These are phyloP conservation scores for Aphaenogaster ashmeadi DNA, from an alignment of 1,140 invertebrate species.

Conservation along the genomic window DNA sequence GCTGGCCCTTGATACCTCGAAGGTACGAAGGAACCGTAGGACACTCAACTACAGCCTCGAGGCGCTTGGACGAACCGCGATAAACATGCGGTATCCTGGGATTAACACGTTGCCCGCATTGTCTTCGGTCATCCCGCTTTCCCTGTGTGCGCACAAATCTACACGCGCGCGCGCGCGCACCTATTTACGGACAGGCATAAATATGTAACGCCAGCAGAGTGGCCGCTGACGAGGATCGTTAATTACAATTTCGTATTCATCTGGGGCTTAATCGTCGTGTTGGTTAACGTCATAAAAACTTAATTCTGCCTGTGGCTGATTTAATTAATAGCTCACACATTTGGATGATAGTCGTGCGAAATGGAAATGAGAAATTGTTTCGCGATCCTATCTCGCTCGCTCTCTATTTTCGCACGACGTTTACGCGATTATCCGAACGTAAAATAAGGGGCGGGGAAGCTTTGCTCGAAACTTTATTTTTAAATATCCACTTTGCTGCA, in stretches of 20 bases:
- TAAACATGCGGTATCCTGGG: constrained; percentile 73
- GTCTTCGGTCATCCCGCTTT: constrained; percentile 55
- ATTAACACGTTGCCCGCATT: constrained; percentile 75
- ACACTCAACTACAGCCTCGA: constrained; percentile 49
- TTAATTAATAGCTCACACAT: constrained; percentile 18
- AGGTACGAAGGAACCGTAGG: constrained; percentile 15
- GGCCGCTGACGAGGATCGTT: constrained; percentile 42
- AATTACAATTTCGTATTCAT: constrained; percentile 47
- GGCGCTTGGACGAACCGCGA: constrained; percentile 63
- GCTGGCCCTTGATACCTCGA: constrained; percentile 33
- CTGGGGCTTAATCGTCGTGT: constrained; percentile 13
- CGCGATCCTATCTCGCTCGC: background rate
- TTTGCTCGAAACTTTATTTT: constrained; percentile 28
- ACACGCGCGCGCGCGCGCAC: background rate
- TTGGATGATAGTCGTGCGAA: background rate
- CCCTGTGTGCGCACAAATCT: background rate
- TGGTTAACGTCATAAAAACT: constrained; percentile 29
- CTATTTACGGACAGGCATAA: constrained; percentile 22
- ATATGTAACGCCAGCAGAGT: constrained; percentile 23
- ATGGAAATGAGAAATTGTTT: background rate
- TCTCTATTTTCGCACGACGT: background rate
- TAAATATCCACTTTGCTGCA: constrained; percentile 17
- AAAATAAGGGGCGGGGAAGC: background rate
- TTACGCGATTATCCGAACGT: background rate
- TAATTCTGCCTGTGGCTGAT: background rate